Evolutionary conservation across 2,113 vertebrate species (phyloP).

Genomic region (Phocoena sinus): DNA sequence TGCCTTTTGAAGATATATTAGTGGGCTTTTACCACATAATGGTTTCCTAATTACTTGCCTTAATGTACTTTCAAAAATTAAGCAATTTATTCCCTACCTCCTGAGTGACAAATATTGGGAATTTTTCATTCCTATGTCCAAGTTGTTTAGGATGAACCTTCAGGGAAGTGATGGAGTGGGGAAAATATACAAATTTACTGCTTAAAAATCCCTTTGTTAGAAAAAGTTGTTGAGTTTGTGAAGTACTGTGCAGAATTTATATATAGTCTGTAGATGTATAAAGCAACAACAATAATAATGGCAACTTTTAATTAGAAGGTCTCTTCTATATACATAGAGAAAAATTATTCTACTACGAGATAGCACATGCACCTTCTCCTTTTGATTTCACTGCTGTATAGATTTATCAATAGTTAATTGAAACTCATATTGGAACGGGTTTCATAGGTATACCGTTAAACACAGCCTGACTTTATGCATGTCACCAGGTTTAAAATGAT

Average conservation of each 20-base stretch:
- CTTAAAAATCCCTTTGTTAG: not conserved
- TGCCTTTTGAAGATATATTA: not conserved
- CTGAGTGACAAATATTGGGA: not conserved
- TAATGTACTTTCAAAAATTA: not conserved
- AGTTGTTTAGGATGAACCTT: not conserved
- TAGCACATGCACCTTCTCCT: not conserved
- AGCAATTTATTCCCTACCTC: not conserved
- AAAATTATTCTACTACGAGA: not conserved
- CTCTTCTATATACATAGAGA: not conserved
- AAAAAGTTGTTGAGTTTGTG: not conserved
- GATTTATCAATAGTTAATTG: not conserved
- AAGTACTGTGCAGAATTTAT: not conserved
- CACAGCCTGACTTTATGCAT: not conserved
- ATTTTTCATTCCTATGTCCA: not conserved
- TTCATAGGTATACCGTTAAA: not conserved
- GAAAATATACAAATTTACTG: not conserved
- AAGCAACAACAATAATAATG: not conserved
- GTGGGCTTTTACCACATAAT: not conserved
- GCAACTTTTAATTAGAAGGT: not conserved
- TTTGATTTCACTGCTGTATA: not conserved
- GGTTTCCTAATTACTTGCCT: not conserved
- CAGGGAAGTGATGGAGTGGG: not conserved
- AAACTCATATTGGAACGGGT: not conserved
- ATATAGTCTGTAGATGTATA: not conserved
- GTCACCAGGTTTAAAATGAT: not conserved